Conservation (phyloP, 2,888 invertebrate genomes). For the Chymomyza amoena region DNA sequence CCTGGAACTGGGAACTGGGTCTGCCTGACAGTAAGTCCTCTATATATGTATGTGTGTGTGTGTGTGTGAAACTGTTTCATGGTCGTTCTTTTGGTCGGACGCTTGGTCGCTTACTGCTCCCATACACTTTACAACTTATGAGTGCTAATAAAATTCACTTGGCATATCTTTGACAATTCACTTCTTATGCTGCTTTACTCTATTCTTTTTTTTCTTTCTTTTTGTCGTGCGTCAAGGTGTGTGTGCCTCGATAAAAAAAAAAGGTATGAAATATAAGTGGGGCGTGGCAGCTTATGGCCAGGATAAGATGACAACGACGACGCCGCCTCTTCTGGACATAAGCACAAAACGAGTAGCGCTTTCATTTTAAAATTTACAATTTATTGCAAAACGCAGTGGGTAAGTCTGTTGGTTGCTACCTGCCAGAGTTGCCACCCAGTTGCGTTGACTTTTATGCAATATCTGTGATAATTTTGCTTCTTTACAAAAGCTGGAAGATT, state of each 20-base stretch:
- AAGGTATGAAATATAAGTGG: not conserved
- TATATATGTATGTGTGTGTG: not conserved
- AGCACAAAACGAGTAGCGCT: constrained; percentile 25
- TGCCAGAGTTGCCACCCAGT: constrained; percentile 13
- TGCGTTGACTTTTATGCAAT: constrained; percentile 44
- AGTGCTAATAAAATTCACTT: constrained; percentile 68
- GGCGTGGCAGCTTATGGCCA: constrained; percentile 41
- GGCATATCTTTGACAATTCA: constrained; percentile 54
- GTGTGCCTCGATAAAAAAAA: constrained; percentile 47
- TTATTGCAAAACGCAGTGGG: constrained; percentile 24
- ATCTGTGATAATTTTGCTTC: constrained; percentile 47
- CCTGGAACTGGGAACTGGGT: too few species aligned
- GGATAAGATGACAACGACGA: constrained; percentile 34
- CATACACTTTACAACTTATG: constrained; percentile 68
- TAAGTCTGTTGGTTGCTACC: not conserved
- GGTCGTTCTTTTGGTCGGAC: constrained; percentile 18
- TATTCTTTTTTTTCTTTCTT: not conserved
- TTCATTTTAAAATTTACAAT: constrained; percentile 60
- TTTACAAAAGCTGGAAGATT: not conserved
- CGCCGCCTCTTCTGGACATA: not conserved
- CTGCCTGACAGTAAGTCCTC: too few species aligned
- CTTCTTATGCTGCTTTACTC: not conserved
- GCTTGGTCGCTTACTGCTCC: not conserved
- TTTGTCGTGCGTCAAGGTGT: constrained; percentile 50
- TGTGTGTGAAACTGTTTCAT: constrained; percentile 14